phyloP scores from a whole-genome alignment of 1,140 invertebrate species.

The Ceratitis capitata region DNA sequence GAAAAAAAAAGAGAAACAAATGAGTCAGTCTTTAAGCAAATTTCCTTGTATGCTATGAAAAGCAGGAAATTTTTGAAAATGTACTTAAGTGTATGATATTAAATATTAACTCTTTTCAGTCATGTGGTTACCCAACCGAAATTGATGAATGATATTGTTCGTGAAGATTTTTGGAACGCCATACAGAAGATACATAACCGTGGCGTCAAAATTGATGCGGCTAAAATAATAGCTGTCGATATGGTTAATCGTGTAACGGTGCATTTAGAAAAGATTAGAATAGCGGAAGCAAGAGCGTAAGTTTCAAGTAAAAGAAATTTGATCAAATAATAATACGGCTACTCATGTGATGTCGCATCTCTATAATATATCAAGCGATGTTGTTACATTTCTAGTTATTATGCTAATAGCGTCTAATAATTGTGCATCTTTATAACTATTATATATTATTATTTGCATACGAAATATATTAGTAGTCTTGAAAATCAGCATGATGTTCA shows the following conservation, averaged over 20 bases:
- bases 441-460: no score
- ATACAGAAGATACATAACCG: constrained; percentile 80
- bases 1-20: no score
- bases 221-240: constrained; percentile 83
- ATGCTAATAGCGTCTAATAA: no score
- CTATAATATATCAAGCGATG: no score
- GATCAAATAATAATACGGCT: no score
- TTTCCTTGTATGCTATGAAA: background rate
- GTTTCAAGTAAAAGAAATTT: constrained; percentile 55
- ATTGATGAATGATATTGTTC: constrained; percentile 73
- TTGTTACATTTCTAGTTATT: no score
- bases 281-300: constrained; percentile 79
- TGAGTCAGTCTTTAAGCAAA: background rate
- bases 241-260: constrained; percentile 77
- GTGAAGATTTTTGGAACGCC: constrained; percentile 84
- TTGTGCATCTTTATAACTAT: no score
- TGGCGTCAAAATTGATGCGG: constrained; percentile 78
- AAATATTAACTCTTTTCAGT: constrained; percentile 41
- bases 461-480: no score
- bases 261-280: constrained; percentile 87
- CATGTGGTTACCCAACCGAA: constrained; percentile 68
- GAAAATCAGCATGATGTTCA: no score
- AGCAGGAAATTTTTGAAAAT: background rate
- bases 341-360: no score
- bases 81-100: no score